Evolutionary conservation across 1,140 invertebrate genomes (phyloP), one percentile per base, ranked within the genome.

Genomic region (Sweltsa coloradensis): DNA sequence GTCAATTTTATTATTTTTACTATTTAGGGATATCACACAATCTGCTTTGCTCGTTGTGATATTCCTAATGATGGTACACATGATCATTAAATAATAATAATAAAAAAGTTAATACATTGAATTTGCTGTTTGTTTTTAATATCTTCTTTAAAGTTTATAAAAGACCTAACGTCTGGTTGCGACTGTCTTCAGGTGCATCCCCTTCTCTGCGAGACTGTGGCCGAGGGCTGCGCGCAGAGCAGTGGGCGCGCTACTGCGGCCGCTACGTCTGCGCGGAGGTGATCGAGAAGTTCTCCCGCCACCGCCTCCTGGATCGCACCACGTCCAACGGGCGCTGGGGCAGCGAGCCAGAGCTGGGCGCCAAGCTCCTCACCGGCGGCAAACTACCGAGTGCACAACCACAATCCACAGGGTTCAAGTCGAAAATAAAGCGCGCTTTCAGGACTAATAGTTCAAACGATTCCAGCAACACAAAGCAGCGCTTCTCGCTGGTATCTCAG

Each of bases 191-290:
- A 86, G 83, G 84, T 34, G 81, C 84, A 2, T 82, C 81, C 59
- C 79, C 83, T 3, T 77, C 79, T 3, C 62, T 84, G 37, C 66
- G 81, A 19, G 85, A 89, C 56, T 69, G 73, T 37, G 79, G 80
- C 1, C 67, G 83, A 45, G 78, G 80, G 5, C 63, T 85, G 5
- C 70, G 78, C 45, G 81, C 85, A 0, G 75, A 83, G 45, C 82
- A 88, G 58, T 89, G 85, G 85, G 83, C 85, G 1, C 65, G 77
- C 49, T 85, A 78, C 60, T 86, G 83, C 52, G 81, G 83, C 2
- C 69, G 85, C 18, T 75, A 81, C 54, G 73, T 79, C 11, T 85
- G 81, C 56, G 81, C 81, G 1, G 81, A 86, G 51, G 71, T 81
- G 29, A 85, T 88, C 51, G 78, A 82, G 48, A 78, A 80, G 52